Conservation (phyloP, 2,113 vertebrate species). For the Cettia cetti region DNA sequence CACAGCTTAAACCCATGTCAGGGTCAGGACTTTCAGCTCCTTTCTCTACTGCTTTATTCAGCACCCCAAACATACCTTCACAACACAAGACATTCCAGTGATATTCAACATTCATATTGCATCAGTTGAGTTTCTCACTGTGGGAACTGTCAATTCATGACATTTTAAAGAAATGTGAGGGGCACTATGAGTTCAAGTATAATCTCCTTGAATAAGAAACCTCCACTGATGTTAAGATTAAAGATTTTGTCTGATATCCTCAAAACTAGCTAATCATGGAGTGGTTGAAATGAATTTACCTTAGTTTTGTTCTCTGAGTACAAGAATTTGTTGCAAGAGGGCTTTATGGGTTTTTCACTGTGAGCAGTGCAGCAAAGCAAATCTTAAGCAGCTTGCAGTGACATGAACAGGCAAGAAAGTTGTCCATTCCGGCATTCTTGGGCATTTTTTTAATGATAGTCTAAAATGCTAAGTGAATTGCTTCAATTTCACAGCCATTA, state of each 20-base stretch:
- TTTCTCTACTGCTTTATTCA: neutral
- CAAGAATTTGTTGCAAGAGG: neutral
- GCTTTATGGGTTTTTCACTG: neutral
- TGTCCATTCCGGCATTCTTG: neutral
- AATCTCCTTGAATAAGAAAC: neutral
- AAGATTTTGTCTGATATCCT: neutral
- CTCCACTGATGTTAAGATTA: neutral
- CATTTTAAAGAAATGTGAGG: neutral
- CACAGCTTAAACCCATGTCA: neutral
- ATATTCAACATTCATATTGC: neutral
- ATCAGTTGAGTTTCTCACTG: neutral
- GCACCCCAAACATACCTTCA: neutral
- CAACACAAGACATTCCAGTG: neutral
- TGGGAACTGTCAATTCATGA: neutral
- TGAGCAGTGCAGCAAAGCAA: neutral
- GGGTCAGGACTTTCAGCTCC: neutral
- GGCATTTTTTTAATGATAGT: conserved; percentile 15
- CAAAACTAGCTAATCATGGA: neutral
- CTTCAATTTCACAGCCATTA: conserved; percentile 48
- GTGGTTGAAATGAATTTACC: neutral
- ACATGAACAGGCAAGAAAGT: conserved; percentile 19
- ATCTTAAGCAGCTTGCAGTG: neutral
- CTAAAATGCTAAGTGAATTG: conserved; percentile 43
- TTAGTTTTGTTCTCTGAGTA: neutral
- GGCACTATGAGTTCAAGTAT: neutral